Evolutionary conservation across 2,797 vertebrate species (phyloP), one percentile per base, ranked within the genome.

Genomic region (Aulostomus chinensis): DNA sequence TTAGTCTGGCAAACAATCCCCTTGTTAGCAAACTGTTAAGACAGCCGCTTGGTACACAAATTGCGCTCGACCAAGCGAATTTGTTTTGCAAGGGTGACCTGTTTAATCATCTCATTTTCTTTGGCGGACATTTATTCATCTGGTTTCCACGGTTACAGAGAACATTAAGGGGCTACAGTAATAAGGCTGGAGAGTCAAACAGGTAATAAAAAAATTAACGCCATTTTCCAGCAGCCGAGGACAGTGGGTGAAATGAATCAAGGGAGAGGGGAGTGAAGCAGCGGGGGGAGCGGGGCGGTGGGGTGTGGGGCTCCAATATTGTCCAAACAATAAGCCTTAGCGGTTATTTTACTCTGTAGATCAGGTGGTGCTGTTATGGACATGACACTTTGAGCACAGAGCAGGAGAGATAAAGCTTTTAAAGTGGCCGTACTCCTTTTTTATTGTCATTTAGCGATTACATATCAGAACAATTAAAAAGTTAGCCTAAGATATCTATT

Each of bases 81-180:
- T 99, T 98, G 96, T 98, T 99, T 99, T 98, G 95, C 95, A 95
- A 97, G 96, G 95, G 95, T 97, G 96, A 98, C 97, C 96, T 97
- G 96, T 98, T 98, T 98, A 99, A 99, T 99, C 96, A 98, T 98
- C 96, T 98, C 94, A 98, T 97, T 98, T 97, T 98, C 97, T 96
- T 91, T 91, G 93, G 95, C 92, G 94, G 94, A 96, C 94, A 94
- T 96, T 97, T 97, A 98, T 97, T 96, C 95, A 94, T 93, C 92
- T 95, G 92, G 96, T 98, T 99, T 96, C 96, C 96, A 96, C 94
- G 95, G 97, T 97, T 95, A 98, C 96, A 89, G 93, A 89, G 94
- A 95, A 96, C 96, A 98, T 99, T 98, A 98, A 96, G 94, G 94
- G 94, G 94, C 95, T 95, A 95, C 88, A 97, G 95, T 96, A 98